These are phyloP conservation scores for Cantharis flavilabris DNA, from an alignment of 2,888 invertebrate genomes.

Conservation along the genomic window DNA sequence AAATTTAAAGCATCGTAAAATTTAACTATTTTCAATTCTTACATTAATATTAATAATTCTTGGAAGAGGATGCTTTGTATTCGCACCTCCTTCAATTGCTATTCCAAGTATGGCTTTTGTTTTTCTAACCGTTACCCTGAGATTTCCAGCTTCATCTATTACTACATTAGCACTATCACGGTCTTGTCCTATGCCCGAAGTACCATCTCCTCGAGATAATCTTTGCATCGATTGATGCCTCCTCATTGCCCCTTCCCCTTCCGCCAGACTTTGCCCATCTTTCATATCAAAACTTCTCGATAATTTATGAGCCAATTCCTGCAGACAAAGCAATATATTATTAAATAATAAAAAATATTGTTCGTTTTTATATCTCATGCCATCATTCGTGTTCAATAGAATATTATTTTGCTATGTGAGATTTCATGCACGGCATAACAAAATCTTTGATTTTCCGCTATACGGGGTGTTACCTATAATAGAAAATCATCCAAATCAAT, in stretches of 20 bases:
- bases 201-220: constrained; percentile 62
- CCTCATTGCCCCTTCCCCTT: constrained; percentile 67
- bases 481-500: no score
- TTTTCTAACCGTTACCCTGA: constrained; percentile 89
- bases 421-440: not conserved
- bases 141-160: constrained; percentile 85
- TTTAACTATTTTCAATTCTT: constrained; percentile 52
- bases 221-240: constrained; percentile 80
- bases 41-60: constrained; percentile 97
- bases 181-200: constrained; percentile 40
- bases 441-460: not conserved
- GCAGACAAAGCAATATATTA: constrained; percentile 35
- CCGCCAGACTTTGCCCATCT: constrained; percentile 75
- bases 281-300: constrained; percentile 89
- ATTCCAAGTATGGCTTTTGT: constrained; percentile 93
- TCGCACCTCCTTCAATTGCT: constrained; percentile 96
- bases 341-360: not conserved
- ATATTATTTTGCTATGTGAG: not conserved
- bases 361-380: not conserved
- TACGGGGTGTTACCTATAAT: not conserved
- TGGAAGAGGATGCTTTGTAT: constrained; percentile 92
- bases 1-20: not conserved
- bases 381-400: not conserved
- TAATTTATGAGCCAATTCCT: constrained; percentile 87
- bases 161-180: constrained; percentile 69